Conservation (phyloP, 1,140 invertebrate species). For the Catajapyx aquilonaris region DNA sequence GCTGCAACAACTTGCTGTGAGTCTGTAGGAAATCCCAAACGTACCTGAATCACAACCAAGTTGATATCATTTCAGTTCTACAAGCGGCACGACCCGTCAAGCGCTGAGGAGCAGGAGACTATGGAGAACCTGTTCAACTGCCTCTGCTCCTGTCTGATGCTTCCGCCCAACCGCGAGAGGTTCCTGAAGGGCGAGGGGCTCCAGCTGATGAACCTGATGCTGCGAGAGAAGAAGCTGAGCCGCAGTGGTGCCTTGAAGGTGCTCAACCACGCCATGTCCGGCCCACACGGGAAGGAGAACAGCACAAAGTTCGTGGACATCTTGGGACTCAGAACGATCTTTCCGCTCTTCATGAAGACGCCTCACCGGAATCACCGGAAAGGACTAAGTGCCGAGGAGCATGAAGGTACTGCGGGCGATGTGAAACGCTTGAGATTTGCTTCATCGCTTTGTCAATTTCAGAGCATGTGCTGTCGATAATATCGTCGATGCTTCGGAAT, state of each 20-base stretch:
- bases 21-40: too few relatives aligned
- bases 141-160: constrained; percentile 81
- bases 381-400: constrained; percentile 68
- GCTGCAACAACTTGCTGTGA: constrained; percentile 80
- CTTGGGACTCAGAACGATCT: constrained; percentile 83
- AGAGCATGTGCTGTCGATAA: constrained; percentile 89
- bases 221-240: constrained; percentile 92
- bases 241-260: constrained; percentile 92
- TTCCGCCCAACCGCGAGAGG: constrained; percentile 62
- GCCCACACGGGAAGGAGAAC: constrained; percentile 78
- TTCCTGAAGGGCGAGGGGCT: constrained; percentile 89
- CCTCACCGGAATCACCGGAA: constrained; percentile 69
- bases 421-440: constrained; percentile 5
- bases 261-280: constrained; percentile 85
- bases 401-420: constrained; percentile 45
- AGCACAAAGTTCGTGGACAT: constrained; percentile 99
- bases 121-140: constrained; percentile 98
- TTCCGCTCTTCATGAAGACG: constrained; percentile 98
- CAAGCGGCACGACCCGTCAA: constrained; percentile 80
- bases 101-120: constrained; percentile 83
- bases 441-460: constrained; percentile 14
- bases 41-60: too few relatives aligned
- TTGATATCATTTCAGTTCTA: constrained; percentile 63
- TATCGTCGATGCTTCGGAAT: constrained; percentile 79
- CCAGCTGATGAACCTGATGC: constrained; percentile 92